Base-by-base conservation (phyloP, 2,797 vertebrate species). In the Sylvia borin region DNA sequence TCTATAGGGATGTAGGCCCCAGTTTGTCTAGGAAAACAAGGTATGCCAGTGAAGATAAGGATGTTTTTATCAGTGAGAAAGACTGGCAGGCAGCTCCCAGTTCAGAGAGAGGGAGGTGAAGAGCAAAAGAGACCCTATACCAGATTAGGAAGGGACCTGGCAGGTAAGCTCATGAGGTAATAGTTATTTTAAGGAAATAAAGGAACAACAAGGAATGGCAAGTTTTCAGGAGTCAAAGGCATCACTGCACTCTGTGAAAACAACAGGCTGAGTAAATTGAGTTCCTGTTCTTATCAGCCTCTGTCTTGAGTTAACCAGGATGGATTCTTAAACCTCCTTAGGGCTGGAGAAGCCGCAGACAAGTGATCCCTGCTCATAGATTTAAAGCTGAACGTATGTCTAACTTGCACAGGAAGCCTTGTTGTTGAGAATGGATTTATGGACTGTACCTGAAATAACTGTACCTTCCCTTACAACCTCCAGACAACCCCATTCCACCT, bases 81-180 rank as follows among this genome's bases (percentile, higher is more conserved):
- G 61, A 83, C 43, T 81, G 62, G 31, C 32, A 85, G 66, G 42
- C 45, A 90, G 34, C 8, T 88, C 57, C 31, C 36, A 60, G 32
- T 45, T 68, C 76, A 50, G 50, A 77, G 29, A 12, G 32, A 45
- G 6, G 38, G 31, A 93, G 29, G 32, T 61, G 60, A 91, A 80
- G 34, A 85, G 67, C 45, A 61, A 58, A 72, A 71, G 74, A 68
- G n/a, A 38, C 31, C 2, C 20, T 51, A 1, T n/a, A 50, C 1
- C 22, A 65, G 88, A 88, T 72, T 88, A 93, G 66, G 57, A 68
- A 92, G 62, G 47, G 70, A 88, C 22, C 61, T 68, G n/a, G 24
- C 61, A 91, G 79, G 85, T 68, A 83, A 84, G 8, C 27, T 78
- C 29, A 62, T 36, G 74, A 89, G 38, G 31, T 66, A 62, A 76